Evolutionary conservation across 35 echinoderm and acorn worm species (phyloP).

Genomic region (Heliocidaris tuberculata): DNA sequence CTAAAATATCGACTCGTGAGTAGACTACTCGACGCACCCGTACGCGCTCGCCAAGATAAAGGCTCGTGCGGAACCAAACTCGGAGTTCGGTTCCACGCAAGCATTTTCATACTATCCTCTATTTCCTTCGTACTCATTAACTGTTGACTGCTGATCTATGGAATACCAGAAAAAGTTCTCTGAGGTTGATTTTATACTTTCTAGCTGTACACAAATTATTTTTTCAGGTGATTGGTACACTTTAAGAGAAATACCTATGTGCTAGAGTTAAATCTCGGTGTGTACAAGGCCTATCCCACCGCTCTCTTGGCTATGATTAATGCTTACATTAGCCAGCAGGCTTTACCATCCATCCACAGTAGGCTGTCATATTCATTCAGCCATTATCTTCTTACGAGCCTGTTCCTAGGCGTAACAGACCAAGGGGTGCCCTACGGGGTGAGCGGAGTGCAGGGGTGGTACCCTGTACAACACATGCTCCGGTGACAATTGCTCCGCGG

Average conservation of each 20-base stretch:
- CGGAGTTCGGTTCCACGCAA: no score
- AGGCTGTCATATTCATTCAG: neutral
- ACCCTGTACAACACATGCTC: neutral
- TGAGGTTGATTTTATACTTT: no score
- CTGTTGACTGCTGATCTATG: no score
- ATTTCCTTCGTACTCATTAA: no score
- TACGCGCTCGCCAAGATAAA: no score
- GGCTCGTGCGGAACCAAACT: no score
- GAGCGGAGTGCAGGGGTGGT: neutral
- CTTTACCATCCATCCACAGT: neutral
- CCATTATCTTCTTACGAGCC: neutral
- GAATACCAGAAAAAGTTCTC: no score
- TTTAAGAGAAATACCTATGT: neutral
- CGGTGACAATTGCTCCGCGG: neutral
- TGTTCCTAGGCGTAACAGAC: neutral
- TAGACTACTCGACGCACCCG: no score
- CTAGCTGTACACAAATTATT: no score
- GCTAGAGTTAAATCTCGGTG: neutral
- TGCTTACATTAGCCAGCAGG: conserved; percentile 8
- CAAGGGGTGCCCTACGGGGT: neutral
- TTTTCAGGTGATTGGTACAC: no score
- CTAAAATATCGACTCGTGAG: no score
- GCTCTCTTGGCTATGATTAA: neutral
- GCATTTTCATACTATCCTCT: no score
- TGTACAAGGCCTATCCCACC: neutral